These are phyloP conservation scores for Holothuria scabra DNA, from an alignment of 53 echinoderm and acorn worm genomes.

Conservation along the genomic window DNA sequence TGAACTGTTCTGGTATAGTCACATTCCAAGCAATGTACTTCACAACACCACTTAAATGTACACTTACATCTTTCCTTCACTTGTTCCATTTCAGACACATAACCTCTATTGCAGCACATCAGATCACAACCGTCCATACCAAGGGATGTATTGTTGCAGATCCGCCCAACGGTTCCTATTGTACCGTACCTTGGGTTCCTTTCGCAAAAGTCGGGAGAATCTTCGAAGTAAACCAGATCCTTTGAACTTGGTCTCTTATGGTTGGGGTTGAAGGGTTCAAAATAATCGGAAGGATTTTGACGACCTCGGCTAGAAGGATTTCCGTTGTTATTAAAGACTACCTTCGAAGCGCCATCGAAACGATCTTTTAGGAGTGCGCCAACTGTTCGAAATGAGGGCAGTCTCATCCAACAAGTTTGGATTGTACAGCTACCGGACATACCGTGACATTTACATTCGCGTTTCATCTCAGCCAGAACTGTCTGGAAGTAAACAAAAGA, in stretches of 20 bases:
- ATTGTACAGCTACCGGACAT: constrained; percentile 98
- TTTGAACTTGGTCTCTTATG: constrained; percentile 77
- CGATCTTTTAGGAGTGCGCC: constrained; percentile 88
- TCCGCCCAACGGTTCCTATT: constrained; percentile 79
- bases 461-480: constrained; percentile 79
- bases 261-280: constrained; percentile 85
- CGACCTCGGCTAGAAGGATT: constrained; percentile 62
- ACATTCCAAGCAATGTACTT: constrained; percentile 90
- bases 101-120: constrained; percentile 92
- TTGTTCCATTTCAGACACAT: constrained; percentile 61
- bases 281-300: constrained; percentile 53
- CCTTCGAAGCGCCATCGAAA: constrained; percentile 92
- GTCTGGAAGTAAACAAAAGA: constrained; percentile 59
- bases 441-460: constrained; percentile 96
- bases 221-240: constrained; percentile 94
- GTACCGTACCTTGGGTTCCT: constrained; percentile 72
- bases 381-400: constrained; percentile 83
- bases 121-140: constrained; percentile 96
- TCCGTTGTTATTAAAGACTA: constrained; percentile 85
- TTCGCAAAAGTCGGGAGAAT: constrained; percentile 94
- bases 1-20: constrained; percentile 72
- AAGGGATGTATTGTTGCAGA: constrained; percentile 90
- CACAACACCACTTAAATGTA: constrained; percentile 98
- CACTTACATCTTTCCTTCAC: constrained; percentile 92
- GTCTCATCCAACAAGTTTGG: constrained; percentile 93